phyloP scores from a whole-genome alignment of 2,888 invertebrate genomes.

The Nomada fabriciana region DNA sequence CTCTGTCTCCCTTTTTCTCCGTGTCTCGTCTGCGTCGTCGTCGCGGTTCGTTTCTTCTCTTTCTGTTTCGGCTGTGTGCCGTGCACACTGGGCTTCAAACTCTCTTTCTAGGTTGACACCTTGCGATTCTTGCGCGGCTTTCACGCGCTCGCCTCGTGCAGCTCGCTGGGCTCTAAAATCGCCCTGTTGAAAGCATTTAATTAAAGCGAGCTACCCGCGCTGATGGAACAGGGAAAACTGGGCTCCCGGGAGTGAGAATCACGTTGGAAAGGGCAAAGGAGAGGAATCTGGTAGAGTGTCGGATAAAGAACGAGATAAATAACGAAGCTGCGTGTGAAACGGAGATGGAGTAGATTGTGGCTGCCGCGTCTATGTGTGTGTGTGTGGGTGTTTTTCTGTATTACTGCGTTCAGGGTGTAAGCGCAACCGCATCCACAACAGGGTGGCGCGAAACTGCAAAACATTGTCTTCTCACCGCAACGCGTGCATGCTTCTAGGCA shows the following conservation, averaged over 20 bases:
- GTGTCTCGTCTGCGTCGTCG: constrained; percentile 17
- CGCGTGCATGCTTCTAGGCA: constrained; percentile 71
- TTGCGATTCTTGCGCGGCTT: constrained; percentile 73
- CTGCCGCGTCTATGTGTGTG: neutral
- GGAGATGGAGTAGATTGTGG: neutral
- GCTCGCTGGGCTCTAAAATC: constrained; percentile 72
- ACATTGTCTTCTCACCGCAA: constrained; percentile 71
- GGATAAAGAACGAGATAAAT: constrained; percentile 29
- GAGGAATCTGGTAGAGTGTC: constrained; percentile 1
- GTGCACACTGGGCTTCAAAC: constrained; percentile 59
- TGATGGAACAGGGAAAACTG: constrained; percentile 66
- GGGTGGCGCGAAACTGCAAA: constrained; percentile 70
- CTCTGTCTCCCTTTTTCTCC: neutral
- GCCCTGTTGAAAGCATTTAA: constrained; percentile 76
- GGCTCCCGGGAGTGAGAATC: constrained; percentile 52
- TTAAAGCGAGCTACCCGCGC: constrained; percentile 74
- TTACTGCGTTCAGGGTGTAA: constrained; percentile 4
- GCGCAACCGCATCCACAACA: constrained; percentile 16
- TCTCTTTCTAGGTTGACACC: constrained; percentile 76
- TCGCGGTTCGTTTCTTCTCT: constrained; percentile 38
- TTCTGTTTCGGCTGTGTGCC: constrained; percentile 34
- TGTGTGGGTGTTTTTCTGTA: neutral
- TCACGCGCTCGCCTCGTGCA: constrained; percentile 59
- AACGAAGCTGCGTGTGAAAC: neutral
- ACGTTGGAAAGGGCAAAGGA: constrained; percentile 27